Base-by-base conservation (phyloP, 92 coral and sea anemone genomes). In the Siderastrea siderea region DNA sequence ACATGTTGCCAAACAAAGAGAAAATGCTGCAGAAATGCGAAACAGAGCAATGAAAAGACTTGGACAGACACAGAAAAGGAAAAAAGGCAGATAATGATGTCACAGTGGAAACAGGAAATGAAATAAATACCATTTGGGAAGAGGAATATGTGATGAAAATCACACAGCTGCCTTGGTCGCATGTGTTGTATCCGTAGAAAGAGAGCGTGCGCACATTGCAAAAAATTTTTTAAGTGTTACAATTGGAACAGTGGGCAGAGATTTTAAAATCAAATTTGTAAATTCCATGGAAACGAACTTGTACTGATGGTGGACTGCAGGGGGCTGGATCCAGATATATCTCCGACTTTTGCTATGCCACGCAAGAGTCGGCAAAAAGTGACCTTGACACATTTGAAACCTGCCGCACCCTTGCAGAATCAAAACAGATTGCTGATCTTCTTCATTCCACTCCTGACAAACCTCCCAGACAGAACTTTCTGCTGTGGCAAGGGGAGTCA, bases 291-390 rank as follows among this genome's bases (percentile, higher is more conserved):
- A 86, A 86, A 51, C 55, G 72, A 50, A 17, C 85, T 8, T 48
- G 80, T 55, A 52, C 80, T 70, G 86, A 87, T 70, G 86, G 85
- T 59, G 86, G 90, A 7, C 44, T 79, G 50, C 90, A 79, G 38
- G 84, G 84, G 90, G 62, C 89, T 14, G 89, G 89, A 26, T 77
- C 89, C 6, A 19, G 73, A 75, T 85, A 64, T 59, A 15, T 63
- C 4, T 77, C 84, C 19, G 89, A 85, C 84, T 58, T 85, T 84
- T 85, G 89, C 70, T 77, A 85, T 66, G 84, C 89, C 60, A 85
- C 89, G 44, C 89, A 85, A 77, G 83, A 85, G 14, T 58, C 89
- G 12, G 84, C 89, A 45, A 85, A 76, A 51, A 54, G 46, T 73
- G 82, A 84, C 5, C 82, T 84, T 43, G 89, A 80, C 8, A 75